phyloP scores from a whole-genome alignment of 2,888 invertebrate species.

The Lathronympha strigana region DNA sequence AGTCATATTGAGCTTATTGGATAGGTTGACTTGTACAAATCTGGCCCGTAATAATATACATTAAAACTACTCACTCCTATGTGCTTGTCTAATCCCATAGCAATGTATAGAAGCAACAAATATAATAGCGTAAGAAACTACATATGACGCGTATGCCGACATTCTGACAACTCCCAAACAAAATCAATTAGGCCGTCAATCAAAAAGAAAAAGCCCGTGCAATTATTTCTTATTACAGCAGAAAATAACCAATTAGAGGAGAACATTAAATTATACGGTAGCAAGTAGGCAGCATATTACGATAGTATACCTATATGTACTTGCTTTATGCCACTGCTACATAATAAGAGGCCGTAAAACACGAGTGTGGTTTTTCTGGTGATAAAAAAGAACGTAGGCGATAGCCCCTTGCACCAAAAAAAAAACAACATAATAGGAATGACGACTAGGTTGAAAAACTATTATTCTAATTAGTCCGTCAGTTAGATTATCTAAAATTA shows the following conservation, averaged over 20 bases:
- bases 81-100: not conserved
- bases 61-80: not conserved
- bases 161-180: slow-evolving; percentile 6
- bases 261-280: slow-evolving; percentile 23
- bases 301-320: not conserved
- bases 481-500: too few species aligned
- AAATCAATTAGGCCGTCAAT: slow-evolving; percentile 27
- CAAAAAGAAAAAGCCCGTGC: slow-evolving; percentile 19
- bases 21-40: too few species aligned
- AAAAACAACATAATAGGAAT: too few species aligned
- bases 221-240: slow-evolving; percentile 8
- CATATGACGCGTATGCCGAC: not conserved
- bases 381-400: too few species aligned
- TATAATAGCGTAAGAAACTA: not conserved
- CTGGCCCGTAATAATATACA: too few species aligned
- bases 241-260: slow-evolving; percentile 34
- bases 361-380: too few species aligned
- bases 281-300: not conserved
- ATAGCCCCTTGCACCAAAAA: too few species aligned
- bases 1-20: too few species aligned
- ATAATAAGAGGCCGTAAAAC: too few species aligned
- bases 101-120: not conserved
- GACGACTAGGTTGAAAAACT: too few species aligned
- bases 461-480: too few species aligned
- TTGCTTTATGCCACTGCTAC: not conserved